A percentile compares a stretch with the other conserved stretches of the same genome.
Evolutionary conservation across 2,113 vertebrate genomes (phyloP).

Genomic region (Leuciscus idus): DNA sequence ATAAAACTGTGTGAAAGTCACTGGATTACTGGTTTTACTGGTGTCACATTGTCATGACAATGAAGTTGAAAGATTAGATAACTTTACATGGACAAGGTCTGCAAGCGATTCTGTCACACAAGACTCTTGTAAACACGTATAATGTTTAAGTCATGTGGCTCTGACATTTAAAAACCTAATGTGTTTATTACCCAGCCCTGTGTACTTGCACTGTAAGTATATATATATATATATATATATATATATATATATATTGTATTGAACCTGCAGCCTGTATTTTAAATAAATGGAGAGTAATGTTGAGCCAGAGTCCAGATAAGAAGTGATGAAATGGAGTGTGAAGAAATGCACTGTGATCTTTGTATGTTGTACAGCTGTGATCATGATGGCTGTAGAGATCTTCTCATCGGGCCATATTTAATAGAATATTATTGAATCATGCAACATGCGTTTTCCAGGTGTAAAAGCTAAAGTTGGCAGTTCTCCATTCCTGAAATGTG

Average conservation of each 20-base stretch:
- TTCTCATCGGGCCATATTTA: not conserved
- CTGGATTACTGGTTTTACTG: not conserved
- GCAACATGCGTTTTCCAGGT: slow-evolving; percentile 68
- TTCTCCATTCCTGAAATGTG: slow-evolving; percentile 84
- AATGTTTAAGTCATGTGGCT: not conserved
- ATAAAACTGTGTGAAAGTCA: not conserved
- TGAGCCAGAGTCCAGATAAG: not conserved
- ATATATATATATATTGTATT: not conserved
- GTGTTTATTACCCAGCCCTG: not conserved
- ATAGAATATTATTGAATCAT: not conserved
- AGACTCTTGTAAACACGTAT: not conserved
- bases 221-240: not conserved
- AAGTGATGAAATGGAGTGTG: not conserved
- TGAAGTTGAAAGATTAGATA: not conserved
- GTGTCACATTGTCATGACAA: not conserved
- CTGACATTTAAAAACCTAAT: not conserved
- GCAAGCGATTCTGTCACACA: not conserved
- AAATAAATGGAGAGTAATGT: not conserved
- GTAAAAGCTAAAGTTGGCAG: slow-evolving; percentile 81
- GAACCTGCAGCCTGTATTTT: not conserved
- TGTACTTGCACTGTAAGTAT: not conserved
- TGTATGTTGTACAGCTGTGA: not conserved
- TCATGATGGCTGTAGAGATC: slow-evolving; percentile 12
- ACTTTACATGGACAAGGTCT: not conserved
- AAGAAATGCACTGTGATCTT: not conserved